These are phyloP conservation scores for Eurois occulta DNA, from an alignment of 2,888 invertebrate genomes.

Conservation along the genomic window DNA sequence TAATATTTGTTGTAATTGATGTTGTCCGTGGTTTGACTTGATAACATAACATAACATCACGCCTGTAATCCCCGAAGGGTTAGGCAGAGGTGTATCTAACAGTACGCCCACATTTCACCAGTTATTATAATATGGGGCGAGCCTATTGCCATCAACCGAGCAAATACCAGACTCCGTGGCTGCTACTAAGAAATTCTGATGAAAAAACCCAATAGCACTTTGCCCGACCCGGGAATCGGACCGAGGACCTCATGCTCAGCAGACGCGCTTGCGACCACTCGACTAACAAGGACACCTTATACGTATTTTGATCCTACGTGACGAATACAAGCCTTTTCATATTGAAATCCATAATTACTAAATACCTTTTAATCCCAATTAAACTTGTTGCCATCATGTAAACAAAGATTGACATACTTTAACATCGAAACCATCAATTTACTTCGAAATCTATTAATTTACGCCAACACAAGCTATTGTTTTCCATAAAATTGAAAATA, in stretches of 20 bases:
- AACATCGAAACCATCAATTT: background rate
- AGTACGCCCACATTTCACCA: background rate
- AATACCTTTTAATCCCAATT: background rate
- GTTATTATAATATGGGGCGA: background rate
- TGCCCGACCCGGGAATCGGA: background rate
- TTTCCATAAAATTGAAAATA: constrained; percentile 35
- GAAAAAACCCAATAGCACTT: background rate
- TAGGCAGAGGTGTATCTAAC: background rate
- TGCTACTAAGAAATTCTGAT: background rate
- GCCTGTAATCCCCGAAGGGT: background rate
- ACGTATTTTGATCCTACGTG: background rate
- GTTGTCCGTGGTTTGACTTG: background rate
- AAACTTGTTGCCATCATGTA: background rate
- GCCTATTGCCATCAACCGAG: background rate
- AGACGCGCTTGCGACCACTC: background rate
- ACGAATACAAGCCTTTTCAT: background rate
- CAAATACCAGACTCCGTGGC: background rate
- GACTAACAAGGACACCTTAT: background rate
- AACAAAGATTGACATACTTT: background rate
- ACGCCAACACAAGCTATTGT: constrained; percentile 27
- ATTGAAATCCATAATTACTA: background rate
- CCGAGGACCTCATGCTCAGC: background rate
- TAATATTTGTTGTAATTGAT: background rate
- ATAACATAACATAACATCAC: background rate
- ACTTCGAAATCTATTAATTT: constrained; percentile 10